Base-by-base conservation (phyloP, 2,113 vertebrate species). In the Ascaphus truei region DNA sequence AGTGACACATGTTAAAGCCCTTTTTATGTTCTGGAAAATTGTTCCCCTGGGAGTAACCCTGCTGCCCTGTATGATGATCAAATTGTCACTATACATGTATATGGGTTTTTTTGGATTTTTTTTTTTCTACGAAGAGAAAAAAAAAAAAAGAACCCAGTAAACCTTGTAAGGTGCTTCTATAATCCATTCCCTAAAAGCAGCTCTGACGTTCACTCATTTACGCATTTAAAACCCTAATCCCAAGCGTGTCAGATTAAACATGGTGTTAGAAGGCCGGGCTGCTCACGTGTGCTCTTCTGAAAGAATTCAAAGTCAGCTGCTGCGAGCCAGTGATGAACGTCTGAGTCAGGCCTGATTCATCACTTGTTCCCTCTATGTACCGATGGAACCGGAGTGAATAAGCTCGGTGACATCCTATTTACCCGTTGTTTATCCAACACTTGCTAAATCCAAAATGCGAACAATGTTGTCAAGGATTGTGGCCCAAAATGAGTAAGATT, bases 341-440 rank as follows among this genome's bases (percentile, higher is more conserved):
- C 39, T 48, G 41, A 50, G 27, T 68, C 65, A 59, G 29, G 50
- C 65, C 65, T 68, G 65, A 59, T 68, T 68, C 65, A 68, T 59
- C 22, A 30, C 15, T 10, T 9, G 11, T 31, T 39, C 11, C 53
- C 30, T 57, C 27, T 11, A 1, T 3, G 23, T 45, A 26, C 39
- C 20, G 10, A 8, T 2, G 34, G 64, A 57, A 57, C 36, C 31
- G 1, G 36, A 41, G 59, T 59, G 13, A 59, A 10, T 6, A 48
- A 57, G n/a, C 50, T 23, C 13, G 23, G 3, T 16, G 36, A 67
- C 50, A 47, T 10, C 1, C 7, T 3, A 12, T 27, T 30, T 30
- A 23, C n/a, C 6, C 22, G 4, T 34, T n/a, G 12, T 43, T 56
- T 22, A 57, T 16, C 13, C 12, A 22, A 9, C 30, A 20, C 52